Evolutionary conservation across 2,113 vertebrate genomes (phyloP).

Genomic region (Semnornis frantzii): DNA sequence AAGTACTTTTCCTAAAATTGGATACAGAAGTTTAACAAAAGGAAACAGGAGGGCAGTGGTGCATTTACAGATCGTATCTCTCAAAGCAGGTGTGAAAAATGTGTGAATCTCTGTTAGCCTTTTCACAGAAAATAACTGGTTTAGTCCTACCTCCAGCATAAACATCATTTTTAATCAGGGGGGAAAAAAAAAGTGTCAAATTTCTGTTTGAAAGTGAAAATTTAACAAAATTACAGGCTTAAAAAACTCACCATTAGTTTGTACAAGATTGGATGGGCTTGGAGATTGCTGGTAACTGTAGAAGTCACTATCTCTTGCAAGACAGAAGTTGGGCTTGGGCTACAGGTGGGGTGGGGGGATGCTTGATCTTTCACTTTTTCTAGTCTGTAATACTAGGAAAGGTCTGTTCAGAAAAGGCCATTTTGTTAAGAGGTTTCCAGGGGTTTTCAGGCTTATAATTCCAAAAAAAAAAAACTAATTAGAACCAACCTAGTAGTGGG

Average conservation of each 20-base stretch:
- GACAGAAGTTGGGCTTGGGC: not conserved
- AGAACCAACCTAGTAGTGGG: not conserved
- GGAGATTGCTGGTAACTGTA: not conserved
- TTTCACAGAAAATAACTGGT: not conserved
- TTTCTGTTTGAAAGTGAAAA: not conserved
- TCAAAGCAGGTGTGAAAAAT: not conserved
- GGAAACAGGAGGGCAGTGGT: not conserved
- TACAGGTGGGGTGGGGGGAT: not conserved
- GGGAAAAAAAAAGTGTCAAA: not conserved
- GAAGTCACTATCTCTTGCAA: not conserved
- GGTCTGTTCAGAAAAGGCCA: not conserved
- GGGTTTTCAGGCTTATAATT: not conserved
- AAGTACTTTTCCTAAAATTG: conserved; percentile 11
- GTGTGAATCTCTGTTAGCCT: not conserved
- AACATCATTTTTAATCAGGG: not conserved
- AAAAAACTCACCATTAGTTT: not conserved
- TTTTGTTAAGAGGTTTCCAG: not conserved
- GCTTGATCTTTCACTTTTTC: not conserved
- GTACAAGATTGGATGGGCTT: not conserved
- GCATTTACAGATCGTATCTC: not conserved
- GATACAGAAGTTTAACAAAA: not conserved
- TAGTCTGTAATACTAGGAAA: not conserved
- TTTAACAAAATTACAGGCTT: not conserved
- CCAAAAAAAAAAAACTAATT: not conserved
- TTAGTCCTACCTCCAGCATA: not conserved